Conservation (phyloP, 2,797 vertebrate species). For the Coreius guichenoti region DNA sequence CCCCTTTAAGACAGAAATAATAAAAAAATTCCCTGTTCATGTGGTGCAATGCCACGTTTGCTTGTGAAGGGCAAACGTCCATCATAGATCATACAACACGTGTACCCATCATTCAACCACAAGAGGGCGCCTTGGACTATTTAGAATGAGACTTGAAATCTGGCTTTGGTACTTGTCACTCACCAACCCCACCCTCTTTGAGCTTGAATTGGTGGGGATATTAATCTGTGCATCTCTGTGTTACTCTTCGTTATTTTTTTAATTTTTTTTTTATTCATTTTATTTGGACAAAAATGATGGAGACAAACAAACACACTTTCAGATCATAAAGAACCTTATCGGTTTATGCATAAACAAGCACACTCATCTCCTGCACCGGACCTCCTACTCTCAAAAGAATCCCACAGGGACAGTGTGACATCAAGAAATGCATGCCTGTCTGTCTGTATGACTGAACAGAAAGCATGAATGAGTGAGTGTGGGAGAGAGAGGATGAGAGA, state of each 20-base stretch:
- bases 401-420: background rate
- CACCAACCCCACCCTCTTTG: background rate
- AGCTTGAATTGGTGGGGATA: background rate
- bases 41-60: background rate
- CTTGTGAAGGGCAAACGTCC: slow-evolving; percentile 1
- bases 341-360: slow-evolving; percentile 19
- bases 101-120: background rate
- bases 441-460: background rate
- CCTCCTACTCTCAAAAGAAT: background rate
- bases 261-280: background rate
- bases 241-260: background rate
- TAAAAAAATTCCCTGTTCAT: background rate
- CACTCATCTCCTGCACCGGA: slow-evolving; percentile 39
- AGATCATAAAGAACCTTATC: background rate
- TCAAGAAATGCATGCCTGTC: background rate
- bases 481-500: slow-evolving; percentile 28
- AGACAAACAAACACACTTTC: background rate
- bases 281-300: background rate
- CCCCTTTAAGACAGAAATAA: slow-evolving; percentile 10
- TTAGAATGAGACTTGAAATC: background rate
- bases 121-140: slow-evolving; percentile 5
- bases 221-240: background rate
- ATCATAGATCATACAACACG: background rate
- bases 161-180: background rate
- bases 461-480: slow-evolving; percentile 35